These are phyloP conservation scores for Prionailurus viverrinus DNA, from an alignment of 2,113 vertebrate genomes.

Conservation along the genomic window DNA sequence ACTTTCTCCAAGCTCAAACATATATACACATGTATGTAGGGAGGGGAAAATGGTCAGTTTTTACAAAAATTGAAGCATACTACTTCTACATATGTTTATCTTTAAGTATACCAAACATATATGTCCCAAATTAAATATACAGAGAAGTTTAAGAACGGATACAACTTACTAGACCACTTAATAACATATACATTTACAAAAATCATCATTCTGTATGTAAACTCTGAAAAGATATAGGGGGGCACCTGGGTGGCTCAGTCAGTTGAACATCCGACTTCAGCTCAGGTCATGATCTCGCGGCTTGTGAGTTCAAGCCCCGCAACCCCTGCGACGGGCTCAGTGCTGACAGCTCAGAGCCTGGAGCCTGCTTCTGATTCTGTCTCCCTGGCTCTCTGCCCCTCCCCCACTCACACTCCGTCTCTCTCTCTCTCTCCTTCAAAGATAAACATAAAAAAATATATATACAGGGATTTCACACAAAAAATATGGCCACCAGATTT, in stretches of 20 bases:
- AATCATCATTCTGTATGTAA: constrained; percentile 44
- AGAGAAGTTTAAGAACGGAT: background rate
- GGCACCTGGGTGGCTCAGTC: no score
- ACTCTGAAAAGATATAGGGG: constrained; percentile 38
- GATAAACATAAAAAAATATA: background rate
- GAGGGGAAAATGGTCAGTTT: background rate
- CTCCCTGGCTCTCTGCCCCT: no score
- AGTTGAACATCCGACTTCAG: no score
- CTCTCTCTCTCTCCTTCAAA: no score
- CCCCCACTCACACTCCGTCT: no score
- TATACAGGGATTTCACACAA: constrained; percentile 29
- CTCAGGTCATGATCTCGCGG: no score
- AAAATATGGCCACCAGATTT: constrained; percentile 41
- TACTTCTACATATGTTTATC: constrained; percentile 13
- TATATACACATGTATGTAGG: background rate
- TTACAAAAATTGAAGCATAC: constrained; percentile 59
- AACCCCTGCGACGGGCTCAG: no score
- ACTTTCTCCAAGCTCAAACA: constrained; percentile 52
- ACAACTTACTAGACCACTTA: constrained; percentile 31
- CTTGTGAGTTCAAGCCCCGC: no score
- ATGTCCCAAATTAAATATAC: constrained; percentile 35
- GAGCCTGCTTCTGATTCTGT: no score
- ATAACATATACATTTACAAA: constrained; percentile 49
- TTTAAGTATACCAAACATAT: constrained; percentile 11
- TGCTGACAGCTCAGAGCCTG: no score